These are phyloP conservation scores for Acleris emargana DNA, from an alignment of 2,888 invertebrate species.

Conservation along the genomic window DNA sequence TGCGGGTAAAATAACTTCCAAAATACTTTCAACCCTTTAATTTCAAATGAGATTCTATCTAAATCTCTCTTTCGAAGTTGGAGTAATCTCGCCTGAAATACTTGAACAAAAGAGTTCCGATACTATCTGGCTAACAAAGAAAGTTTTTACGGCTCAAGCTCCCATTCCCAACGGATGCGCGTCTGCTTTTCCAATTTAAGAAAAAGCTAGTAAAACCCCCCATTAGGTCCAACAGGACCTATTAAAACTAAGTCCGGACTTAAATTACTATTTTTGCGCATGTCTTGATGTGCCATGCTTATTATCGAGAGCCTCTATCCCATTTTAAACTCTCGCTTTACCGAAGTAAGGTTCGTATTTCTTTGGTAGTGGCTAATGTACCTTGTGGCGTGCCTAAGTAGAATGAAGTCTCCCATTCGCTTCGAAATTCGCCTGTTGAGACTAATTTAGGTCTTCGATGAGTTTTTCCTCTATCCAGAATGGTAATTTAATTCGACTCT, in stretches of 20 bases:
- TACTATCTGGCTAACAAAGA: constrained; percentile 79
- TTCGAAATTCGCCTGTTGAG: constrained; percentile 18
- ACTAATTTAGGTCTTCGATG: constrained; percentile 29
- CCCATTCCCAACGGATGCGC: constrained; percentile 58
- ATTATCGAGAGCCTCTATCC: neutral
- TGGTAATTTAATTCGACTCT: constrained; percentile 3
- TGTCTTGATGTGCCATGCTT: neutral
- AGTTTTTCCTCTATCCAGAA: constrained; percentile 25
- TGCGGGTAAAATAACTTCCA: no score
- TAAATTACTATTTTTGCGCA: constrained; percentile 3
- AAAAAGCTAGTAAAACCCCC: constrained; percentile 67
- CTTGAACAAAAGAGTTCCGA: constrained; percentile 72
- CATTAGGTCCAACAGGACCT: constrained; percentile 41
- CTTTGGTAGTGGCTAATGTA: neutral
- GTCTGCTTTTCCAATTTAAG: constrained; percentile 77
- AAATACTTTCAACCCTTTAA: constrained; percentile 37
- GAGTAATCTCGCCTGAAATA: constrained; percentile 55
- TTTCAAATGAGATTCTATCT: constrained; percentile 13
- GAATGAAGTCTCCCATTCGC: constrained; percentile 17
- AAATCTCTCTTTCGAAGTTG: constrained; percentile 44
- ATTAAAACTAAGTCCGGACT: constrained; percentile 19
- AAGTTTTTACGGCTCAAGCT: constrained; percentile 80
- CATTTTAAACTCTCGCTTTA: neutral
- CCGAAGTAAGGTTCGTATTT: constrained; percentile 5
- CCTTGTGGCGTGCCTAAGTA: constrained; percentile 14